A percentile compares a stretch with the other conserved stretches of the same genome.
phyloP scores from a whole-genome alignment of 2,888 invertebrate species.

The Exephanes ischioxanthus region DNA sequence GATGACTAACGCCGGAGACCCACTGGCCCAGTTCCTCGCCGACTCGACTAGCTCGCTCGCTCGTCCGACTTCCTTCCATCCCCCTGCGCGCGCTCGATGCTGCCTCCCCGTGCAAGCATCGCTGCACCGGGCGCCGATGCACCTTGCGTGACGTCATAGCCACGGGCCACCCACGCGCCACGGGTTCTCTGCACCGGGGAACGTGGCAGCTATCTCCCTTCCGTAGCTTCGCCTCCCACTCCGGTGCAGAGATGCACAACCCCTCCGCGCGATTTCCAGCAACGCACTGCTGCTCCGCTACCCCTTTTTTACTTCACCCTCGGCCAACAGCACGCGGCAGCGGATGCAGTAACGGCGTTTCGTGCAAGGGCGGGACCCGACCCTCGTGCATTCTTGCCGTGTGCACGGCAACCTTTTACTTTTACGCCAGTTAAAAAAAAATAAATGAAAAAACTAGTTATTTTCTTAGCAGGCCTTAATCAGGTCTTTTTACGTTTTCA shows the following conservation, averaged over 20 bases:
- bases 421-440: neutral
- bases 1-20: conserved; percentile 82
- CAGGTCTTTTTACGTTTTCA: neutral
- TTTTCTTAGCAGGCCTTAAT: conserved; percentile 5
- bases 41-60: conserved; percentile 78
- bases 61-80: conserved; percentile 70
- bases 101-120: conserved; percentile 41
- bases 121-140: conserved; percentile 78
- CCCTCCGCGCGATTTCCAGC: conserved; percentile 55
- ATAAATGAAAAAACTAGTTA: too few species aligned
- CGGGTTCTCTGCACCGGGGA: conserved; percentile 36
- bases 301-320: conserved; percentile 51
- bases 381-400: conserved; percentile 12
- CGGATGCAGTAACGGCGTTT: conserved; percentile 11
- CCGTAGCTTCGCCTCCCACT: conserved; percentile 70
- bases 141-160: conserved; percentile 81
- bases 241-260: conserved; percentile 33
- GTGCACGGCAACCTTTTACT: conserved; percentile 23
- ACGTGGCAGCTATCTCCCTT: conserved; percentile 73
- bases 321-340: conserved; percentile 8
- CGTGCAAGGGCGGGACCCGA: conserved; percentile 3
- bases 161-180: conserved; percentile 75
- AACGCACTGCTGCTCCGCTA: conserved; percentile 51
- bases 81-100: conserved; percentile 52
- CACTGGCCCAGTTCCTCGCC: conserved; percentile 82